Conservation (phyloP, 2,797 vertebrate species). For the Muraenolepis orangiensis region DNA sequence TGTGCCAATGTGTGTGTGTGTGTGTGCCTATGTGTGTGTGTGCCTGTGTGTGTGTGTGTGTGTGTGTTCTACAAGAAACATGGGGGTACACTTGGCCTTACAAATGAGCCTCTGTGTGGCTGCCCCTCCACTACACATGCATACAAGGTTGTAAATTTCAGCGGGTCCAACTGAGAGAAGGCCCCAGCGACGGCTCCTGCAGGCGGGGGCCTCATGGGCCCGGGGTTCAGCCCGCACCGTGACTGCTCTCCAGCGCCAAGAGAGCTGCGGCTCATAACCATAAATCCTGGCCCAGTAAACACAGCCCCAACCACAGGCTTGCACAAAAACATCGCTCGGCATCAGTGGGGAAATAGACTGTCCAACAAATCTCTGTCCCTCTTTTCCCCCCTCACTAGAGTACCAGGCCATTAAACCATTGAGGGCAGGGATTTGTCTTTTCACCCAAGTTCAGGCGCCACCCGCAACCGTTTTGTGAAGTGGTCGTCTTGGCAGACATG, state of each 20-base stretch:
- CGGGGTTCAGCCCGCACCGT: conserved; percentile 55
- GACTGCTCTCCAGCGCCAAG: conserved; percentile 69
- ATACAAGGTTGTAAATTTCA: conserved; percentile 44
- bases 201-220: conserved; percentile 35
- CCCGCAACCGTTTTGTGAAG: conserved; percentile 48
- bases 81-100: neutral
- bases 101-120: neutral
- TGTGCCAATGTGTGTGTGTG: too few relatives aligned
- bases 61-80: conserved; percentile 1
- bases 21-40: too few relatives aligned
- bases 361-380: conserved; percentile 68
- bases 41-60: too few relatives aligned
- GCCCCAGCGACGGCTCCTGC: conserved; percentile 26
- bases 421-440: conserved; percentile 48
- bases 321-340: conserved; percentile 69
- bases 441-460: conserved; percentile 52
- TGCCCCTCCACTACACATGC: neutral
- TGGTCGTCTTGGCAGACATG: conserved; percentile 56
- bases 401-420: conserved; percentile 65
- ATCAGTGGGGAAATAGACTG: conserved; percentile 67
- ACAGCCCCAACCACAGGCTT: conserved; percentile 59
- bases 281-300: conserved; percentile 73
- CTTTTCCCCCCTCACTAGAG: conserved; percentile 44
- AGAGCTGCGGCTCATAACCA: conserved; percentile 61
- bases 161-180: conserved; percentile 29